Conservation (phyloP, 1,140 invertebrate species). For the Polyergus mexicanus region DNA sequence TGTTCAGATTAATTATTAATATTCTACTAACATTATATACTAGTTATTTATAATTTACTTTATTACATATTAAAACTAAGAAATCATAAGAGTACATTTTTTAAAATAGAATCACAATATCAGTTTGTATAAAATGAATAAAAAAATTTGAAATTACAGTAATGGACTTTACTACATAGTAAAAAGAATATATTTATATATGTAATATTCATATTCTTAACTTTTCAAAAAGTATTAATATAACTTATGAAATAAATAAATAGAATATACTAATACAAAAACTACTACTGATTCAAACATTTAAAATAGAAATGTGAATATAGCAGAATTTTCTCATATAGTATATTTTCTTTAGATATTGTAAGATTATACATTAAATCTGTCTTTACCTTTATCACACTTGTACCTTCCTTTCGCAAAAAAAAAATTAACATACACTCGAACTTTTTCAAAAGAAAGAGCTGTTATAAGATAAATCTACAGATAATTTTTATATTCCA, state of each 20-base stretch:
- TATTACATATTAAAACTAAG: not conserved
- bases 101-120: not conserved
- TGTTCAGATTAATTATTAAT: too few relatives aligned
- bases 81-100: not conserved
- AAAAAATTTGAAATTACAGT: not conserved
- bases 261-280: not conserved
- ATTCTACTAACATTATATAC: not conserved
- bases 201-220: not conserved
- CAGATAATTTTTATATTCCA: too few relatives aligned
- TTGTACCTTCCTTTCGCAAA: not conserved
- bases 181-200: not conserved
- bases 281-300: not conserved
- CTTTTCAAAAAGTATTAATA: not conserved
- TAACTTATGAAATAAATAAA: not conserved
- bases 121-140: not conserved
- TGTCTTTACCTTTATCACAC: not conserved
- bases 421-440: not conserved
- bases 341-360: not conserved
- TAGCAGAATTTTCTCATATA: not conserved
- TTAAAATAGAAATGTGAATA: conserved; percentile 7
- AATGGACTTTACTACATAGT: not conserved
- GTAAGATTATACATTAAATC: too few relatives aligned
- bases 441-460: too few relatives aligned
- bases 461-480: too few relatives aligned
- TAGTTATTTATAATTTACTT: not conserved